These are phyloP conservation scores for Salarias fasciatus DNA, from an alignment of 2,797 vertebrate species.

Conservation along the genomic window DNA sequence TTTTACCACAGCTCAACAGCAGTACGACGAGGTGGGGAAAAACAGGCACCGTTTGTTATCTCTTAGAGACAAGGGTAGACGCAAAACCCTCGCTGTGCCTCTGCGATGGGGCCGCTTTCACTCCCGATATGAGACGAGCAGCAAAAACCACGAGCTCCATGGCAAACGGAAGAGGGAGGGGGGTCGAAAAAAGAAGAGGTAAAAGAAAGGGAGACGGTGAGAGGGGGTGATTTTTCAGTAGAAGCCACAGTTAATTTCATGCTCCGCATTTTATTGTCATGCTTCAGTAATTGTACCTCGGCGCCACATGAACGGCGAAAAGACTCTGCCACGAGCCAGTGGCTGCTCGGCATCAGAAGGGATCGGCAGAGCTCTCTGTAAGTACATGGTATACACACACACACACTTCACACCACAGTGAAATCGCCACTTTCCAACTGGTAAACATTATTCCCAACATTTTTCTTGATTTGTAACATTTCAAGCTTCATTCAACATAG, in stretches of 20 bases:
- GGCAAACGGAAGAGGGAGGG: conserved; percentile 21
- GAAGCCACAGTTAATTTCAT: conserved; percentile 80
- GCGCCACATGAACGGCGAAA: conserved; percentile 38
- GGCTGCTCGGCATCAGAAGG: conserved; percentile 13
- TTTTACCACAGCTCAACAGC: conserved; percentile 33
- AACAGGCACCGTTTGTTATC: background rate
- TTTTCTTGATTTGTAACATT: too few relatives aligned
- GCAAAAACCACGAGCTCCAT: too few relatives aligned
- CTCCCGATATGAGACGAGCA: conserved; percentile 29
- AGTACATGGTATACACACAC: too few relatives aligned
- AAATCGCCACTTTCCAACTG: too few relatives aligned
- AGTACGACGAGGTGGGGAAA: conserved; percentile 34
- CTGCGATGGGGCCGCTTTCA: conserved; percentile 23
- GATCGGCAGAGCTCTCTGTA: conserved; percentile 6
- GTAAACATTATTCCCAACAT: too few relatives aligned
- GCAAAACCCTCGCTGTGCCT: conserved; percentile 20
- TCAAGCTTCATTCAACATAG: too few relatives aligned
- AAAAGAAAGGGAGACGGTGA: conserved; percentile 3
- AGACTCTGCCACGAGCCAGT: conserved; percentile 4
- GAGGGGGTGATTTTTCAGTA: conserved; percentile 58
- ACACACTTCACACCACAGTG: too few relatives aligned
- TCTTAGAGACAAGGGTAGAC: background rate
- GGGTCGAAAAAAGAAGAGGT: background rate
- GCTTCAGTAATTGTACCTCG: conserved; percentile 68
- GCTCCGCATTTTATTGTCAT: conserved; percentile 75